Percentiles rank a stretch among this genome's conserved stretches.
Conservation (phyloP, 2,888 invertebrate genomes). For the Trichacis sp. region DNA sequence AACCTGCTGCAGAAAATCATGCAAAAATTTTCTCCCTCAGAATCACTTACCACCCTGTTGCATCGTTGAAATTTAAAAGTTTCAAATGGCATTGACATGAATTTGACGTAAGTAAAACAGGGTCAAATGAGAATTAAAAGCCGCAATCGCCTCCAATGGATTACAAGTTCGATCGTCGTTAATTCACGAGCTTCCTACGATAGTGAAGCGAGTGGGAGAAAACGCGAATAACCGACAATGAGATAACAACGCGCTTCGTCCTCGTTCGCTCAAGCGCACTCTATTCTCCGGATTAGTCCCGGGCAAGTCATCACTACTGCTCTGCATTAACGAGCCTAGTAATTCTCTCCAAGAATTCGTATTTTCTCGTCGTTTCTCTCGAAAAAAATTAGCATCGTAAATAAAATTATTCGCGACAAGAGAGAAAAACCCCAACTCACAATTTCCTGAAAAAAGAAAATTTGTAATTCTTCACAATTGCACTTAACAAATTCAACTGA, state of each 20-base stretch:
- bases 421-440: too few relatives aligned
- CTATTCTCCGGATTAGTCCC: slow-evolving; percentile 32
- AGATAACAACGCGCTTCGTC: slow-evolving; percentile 29
- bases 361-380: not conserved
- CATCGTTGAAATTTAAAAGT: too few relatives aligned
- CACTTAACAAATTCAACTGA: not conserved
- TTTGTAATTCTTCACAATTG: not conserved
- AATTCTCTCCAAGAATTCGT: not conserved
- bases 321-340: slow-evolving; percentile 14
- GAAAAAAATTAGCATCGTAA: too few relatives aligned
- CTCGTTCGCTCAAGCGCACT: slow-evolving; percentile 35
- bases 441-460: not conserved
- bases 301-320: slow-evolving; percentile 19
- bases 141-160: slow-evolving; percentile 1
- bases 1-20: too few relatives aligned
- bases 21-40: too few relatives aligned
- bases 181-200: slow-evolving; percentile 9
- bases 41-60: too few relatives aligned
- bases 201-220: slow-evolving; percentile 16
- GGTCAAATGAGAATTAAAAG: slow-evolving; percentile 6
- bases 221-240: slow-evolving; percentile 29
- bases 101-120: not conserved
- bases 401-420: too few relatives aligned
- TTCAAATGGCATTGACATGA: not conserved
- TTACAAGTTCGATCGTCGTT: slow-evolving; percentile 3